phyloP scores from a whole-genome alignment of 2,113 vertebrate species.

The Pseudorectes ferrugineus region DNA sequence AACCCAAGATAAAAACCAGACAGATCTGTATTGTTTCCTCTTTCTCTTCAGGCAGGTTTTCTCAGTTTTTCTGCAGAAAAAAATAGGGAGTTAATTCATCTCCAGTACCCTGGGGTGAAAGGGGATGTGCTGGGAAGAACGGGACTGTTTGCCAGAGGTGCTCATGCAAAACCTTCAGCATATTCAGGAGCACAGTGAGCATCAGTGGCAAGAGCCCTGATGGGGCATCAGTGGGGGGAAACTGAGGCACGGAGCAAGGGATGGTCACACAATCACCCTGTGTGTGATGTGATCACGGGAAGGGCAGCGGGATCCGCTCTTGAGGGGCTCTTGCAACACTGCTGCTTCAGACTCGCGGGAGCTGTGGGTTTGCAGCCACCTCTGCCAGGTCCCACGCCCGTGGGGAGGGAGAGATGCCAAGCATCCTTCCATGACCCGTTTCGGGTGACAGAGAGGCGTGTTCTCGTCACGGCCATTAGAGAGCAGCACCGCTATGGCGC shows the following conservation, averaged over 20 bases:
- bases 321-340: not conserved
- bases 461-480: not conserved
- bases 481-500: not conserved
- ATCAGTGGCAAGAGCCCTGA: not conserved
- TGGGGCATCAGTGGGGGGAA: not conserved
- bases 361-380: not conserved
- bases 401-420: not conserved
- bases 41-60: not conserved
- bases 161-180: not conserved
- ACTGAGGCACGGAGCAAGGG: not conserved
- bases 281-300: not conserved
- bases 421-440: not conserved
- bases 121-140: not conserved
- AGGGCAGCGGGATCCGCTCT: not conserved
- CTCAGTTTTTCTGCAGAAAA: not conserved
- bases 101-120: not conserved
- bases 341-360: not conserved
- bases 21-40: not conserved
- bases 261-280: not conserved
- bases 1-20: not conserved
- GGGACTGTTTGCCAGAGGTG: not conserved
- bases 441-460: not conserved
- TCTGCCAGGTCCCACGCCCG: fast-evolving
- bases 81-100: not conserved
- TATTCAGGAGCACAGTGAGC: not conserved